A percentile compares a stretch with the other conserved stretches of the same genome.
Conservation (phyloP, 2,888 invertebrate genomes). For the Drosophila maculinotata region DNA sequence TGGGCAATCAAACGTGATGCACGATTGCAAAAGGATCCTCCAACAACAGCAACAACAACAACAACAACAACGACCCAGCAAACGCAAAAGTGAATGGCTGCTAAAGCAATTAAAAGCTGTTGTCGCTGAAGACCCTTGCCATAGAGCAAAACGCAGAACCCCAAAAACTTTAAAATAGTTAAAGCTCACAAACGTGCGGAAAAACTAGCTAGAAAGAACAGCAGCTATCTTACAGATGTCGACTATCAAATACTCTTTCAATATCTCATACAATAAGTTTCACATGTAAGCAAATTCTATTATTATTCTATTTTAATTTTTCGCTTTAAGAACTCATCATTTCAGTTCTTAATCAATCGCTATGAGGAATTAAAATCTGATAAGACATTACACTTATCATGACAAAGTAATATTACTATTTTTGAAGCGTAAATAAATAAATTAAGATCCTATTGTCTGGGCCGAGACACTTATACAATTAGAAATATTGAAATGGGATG, state of each 20-base stretch:
- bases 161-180: slow-evolving; percentile 41
- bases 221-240: no score
- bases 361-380: no score
- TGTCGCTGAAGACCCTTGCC: slow-evolving; percentile 62
- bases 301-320: no score
- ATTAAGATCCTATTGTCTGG: slow-evolving; percentile 56
- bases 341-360: no score
- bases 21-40: slow-evolving; percentile 72
- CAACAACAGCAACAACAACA: slow-evolving; percentile 7
- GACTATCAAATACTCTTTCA: slow-evolving; percentile 10
- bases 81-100: slow-evolving; percentile 64
- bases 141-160: slow-evolving; percentile 12
- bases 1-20: slow-evolving; percentile 53
- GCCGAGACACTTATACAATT: slow-evolving; percentile 14
- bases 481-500: slow-evolving; percentile 38
- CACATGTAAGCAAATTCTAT: not conserved
- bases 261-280: no score
- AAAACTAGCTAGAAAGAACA: slow-evolving; percentile 15
- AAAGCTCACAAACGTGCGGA: slow-evolving; percentile 33
- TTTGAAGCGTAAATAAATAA: slow-evolving; percentile 10
- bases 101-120: slow-evolving; percentile 61
- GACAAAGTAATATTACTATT: not conserved
- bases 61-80: slow-evolving; percentile 12
- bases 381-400: no score
- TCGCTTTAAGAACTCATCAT: no score